Percentiles rank a stretch among this genome's conserved stretches.
Conservation (phyloP, 1,140 invertebrate genomes). For the Teleogryllus occipitalis region DNA sequence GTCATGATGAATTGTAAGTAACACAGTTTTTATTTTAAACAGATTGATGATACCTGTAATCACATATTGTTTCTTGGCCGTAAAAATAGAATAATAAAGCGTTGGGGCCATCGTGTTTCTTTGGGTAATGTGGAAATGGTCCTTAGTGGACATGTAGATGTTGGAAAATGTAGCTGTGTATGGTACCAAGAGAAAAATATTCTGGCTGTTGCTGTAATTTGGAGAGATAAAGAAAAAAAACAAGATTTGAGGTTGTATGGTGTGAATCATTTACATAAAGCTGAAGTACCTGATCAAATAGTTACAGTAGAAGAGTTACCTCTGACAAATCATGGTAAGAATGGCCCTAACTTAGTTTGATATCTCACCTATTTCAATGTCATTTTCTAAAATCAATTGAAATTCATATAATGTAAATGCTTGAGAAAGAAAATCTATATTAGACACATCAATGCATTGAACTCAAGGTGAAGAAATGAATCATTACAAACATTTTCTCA, state of each 20-base stretch:
- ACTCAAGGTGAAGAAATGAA: too few relatives aligned
- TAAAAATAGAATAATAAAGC: constrained; percentile 58
- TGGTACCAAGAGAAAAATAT: constrained; percentile 37
- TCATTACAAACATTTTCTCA: too few relatives aligned
- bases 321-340: constrained; percentile 49
- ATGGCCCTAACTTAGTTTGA: too few relatives aligned
- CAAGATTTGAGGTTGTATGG: background rate
- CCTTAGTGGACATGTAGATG: constrained; percentile 36
- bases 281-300: constrained; percentile 13
- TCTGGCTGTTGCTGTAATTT: constrained; percentile 39
- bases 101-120: constrained; percentile 60
- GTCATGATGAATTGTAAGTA: background rate
- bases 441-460: too few relatives aligned
- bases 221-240: background rate
- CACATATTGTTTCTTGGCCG: constrained; percentile 55
- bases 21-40: background rate
- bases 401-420: too few relatives aligned
- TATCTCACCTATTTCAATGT: too few relatives aligned
- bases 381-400: too few relatives aligned
- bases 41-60: constrained; percentile 38
- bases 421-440: too few relatives aligned
- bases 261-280: constrained; percentile 10
- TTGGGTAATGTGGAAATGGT: constrained; percentile 49
- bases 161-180: constrained; percentile 42
- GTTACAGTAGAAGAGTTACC: constrained; percentile 35